These are phyloP conservation scores for Leuciscus waleckii DNA, from an alignment of 2,797 vertebrate genomes.

Conservation along the genomic window DNA sequence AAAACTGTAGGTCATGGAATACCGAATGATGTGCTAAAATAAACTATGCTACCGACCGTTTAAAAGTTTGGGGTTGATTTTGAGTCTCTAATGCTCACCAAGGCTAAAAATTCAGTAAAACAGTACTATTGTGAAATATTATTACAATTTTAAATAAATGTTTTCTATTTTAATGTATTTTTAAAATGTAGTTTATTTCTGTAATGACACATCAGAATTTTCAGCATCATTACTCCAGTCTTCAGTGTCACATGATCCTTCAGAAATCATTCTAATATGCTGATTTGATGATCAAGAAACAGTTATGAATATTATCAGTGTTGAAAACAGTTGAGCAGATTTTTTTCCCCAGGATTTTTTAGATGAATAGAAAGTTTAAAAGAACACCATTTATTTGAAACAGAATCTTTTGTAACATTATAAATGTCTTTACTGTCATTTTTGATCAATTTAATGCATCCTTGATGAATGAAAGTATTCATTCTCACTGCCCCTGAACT, in stretches of 20 bases:
- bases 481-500: background rate
- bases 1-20: background rate
- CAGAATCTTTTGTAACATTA: background rate
- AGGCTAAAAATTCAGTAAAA: background rate
- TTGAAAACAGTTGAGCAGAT: background rate
- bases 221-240: background rate
- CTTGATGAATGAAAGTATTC: background rate
- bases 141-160: background rate
- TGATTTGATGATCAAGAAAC: background rate
- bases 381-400: background rate
- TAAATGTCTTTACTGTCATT: background rate
- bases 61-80: background rate
- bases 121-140: background rate
- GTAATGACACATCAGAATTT: background rate
- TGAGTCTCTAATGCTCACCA: background rate
- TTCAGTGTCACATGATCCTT: background rate
- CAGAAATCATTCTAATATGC: background rate
- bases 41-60: background rate
- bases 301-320: background rate
- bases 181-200: background rate
- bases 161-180: background rate
- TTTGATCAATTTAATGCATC: background rate
- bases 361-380: too few relatives aligned
- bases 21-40: background rate
- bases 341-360: too few relatives aligned